Percentiles rank a stretch among this genome's conserved stretches.
These are phyloP conservation scores for Hypomecis punctinalis DNA, from an alignment of 2,888 invertebrate species.

Conservation along the genomic window DNA sequence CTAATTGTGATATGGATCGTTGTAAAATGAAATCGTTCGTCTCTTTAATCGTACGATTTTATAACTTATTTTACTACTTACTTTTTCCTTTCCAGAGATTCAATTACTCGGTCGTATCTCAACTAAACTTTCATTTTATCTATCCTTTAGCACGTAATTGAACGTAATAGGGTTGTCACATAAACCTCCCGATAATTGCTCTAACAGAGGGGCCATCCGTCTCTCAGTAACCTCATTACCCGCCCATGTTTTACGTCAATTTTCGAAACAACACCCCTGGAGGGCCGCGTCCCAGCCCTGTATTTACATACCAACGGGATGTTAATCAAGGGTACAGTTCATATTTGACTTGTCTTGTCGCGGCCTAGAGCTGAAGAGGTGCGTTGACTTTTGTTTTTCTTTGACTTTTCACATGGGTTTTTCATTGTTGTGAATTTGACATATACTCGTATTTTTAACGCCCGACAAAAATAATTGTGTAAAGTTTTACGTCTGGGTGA, in stretches of 20 bases:
- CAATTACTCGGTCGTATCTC: neutral
- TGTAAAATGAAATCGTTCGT: no score
- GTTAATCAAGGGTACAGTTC: slow-evolving; percentile 63
- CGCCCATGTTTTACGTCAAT: slow-evolving; percentile 66
- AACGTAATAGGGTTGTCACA: slow-evolving; percentile 34
- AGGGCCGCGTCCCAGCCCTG: slow-evolving; percentile 47
- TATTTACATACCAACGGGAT: slow-evolving; percentile 66
- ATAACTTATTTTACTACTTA: no score
- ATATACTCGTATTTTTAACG: no score
- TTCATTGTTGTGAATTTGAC: no score
- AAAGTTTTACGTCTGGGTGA: no score
- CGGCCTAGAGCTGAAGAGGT: slow-evolving; percentile 17
- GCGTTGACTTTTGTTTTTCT: slow-evolving; percentile 19
- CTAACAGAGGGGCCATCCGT: slow-evolving; percentile 36
- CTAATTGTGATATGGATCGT: no score
- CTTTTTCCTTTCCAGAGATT: no score
- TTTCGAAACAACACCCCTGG: slow-evolving; percentile 66
- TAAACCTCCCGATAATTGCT: slow-evolving; percentile 42
- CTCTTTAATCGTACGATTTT: no score
- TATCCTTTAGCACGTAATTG: slow-evolving; percentile 24
- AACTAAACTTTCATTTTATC: slow-evolving; percentile 4
- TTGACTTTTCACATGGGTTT: slow-evolving; percentile 3
- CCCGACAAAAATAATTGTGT: no score
- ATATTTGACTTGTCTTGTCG: slow-evolving; percentile 49
- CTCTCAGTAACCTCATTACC: slow-evolving; percentile 43